Evolutionary conservation across 2,797 vertebrate genomes (phyloP), one percentile per base, ranked within the genome.

Genomic region (Sebastes nivosus): DNA sequence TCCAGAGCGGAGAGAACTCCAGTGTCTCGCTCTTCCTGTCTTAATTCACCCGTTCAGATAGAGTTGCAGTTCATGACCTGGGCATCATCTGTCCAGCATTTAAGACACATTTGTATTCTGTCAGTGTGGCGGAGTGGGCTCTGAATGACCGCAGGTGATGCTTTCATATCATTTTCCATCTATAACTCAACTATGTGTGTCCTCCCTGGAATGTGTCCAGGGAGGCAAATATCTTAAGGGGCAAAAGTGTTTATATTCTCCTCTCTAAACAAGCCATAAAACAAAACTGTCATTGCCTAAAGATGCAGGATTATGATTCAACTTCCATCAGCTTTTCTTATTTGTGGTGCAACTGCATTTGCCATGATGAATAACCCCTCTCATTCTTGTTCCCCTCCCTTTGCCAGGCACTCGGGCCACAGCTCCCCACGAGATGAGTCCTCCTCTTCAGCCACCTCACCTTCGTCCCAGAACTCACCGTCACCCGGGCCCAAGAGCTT

Each of bases 351-450:
- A 8, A 18, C 14, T 36, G 1, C 16, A 46, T 18, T 42, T 50
- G 1, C 36, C 11, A 29, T 54, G 20, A 50, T 55, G 32, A 71
- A 6, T 29, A 65, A 67, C 36, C 4, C 14, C 16, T 65, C 29
- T 46, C 22, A 1, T 25, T 25, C 27, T 65, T 59, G 3, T 73
- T 27, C 18, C 18, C 50, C 9, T 54, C 2, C 50, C 73, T 25
- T 60, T 87, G 96, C 97, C 72, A 95, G 98, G 79, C 98, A 98
- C 92, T 98, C 98, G 5, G 97, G 96, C 94, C 97, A 98, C 93
- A 98, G 97, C 90, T 99, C 98, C 46, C 98, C 98, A 6, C 96
- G 98, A 83, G 98, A 99, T 55, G 98, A 99, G 81, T 97, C 97
- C 20, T 97, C 97, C 14, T 92, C 93, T 13, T 92, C 93, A 6